phyloP scores from a whole-genome alignment of 2,888 invertebrate species.

The Dione juno region DNA sequence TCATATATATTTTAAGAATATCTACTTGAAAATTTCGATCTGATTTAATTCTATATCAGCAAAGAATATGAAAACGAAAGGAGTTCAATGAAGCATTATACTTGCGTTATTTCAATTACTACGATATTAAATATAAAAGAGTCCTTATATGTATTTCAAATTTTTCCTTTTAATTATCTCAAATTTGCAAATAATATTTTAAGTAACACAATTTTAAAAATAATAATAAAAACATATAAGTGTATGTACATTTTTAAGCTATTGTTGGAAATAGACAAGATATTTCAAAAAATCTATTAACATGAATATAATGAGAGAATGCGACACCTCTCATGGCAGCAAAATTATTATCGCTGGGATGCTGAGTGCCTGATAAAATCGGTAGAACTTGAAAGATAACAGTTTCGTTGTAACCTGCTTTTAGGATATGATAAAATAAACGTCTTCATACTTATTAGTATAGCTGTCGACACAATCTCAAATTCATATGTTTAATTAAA shows the following conservation, averaged over 20 bases:
- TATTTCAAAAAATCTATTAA: not conserved
- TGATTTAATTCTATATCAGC: too few species aligned
- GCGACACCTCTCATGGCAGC: not conserved
- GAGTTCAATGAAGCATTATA: not conserved
- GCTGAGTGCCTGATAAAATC: constrained; percentile 37
- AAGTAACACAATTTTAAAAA: too few species aligned
- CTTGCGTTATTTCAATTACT: not conserved
- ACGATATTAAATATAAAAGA: not conserved
- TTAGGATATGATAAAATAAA: constrained; percentile 24
- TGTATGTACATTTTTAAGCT: too few species aligned
- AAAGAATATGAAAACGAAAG: too few species aligned
- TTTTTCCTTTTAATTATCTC: too few species aligned
- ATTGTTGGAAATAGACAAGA: not conserved
- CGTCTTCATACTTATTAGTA: not conserved
- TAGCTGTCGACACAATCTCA: not conserved
- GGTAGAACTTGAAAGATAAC: constrained; percentile 44
- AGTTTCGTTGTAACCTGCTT: constrained; percentile 34
- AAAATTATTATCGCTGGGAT: constrained; percentile 29
- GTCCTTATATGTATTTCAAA: not conserved
- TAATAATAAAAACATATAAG: too few species aligned
- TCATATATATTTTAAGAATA: not conserved
- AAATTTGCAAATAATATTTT: too few species aligned
- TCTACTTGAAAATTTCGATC: too few species aligned
- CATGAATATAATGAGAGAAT: not conserved
- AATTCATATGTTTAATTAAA: not conserved